Evolutionary conservation across 2,113 vertebrate genomes (phyloP).

Genomic region (Centropristis striata): DNA sequence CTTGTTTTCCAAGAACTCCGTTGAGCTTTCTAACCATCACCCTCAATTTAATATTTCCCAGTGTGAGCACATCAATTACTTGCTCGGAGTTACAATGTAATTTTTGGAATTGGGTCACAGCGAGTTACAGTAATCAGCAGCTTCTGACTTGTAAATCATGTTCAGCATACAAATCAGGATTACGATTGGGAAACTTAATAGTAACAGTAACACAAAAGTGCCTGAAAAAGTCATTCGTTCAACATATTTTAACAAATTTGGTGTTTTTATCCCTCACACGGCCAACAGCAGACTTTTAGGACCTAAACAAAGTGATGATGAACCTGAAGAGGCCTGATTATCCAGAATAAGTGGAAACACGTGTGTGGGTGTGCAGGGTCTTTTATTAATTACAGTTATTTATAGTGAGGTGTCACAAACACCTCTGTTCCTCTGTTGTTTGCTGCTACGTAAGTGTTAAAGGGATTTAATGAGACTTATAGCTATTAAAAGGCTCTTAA

Average conservation of each 20-base stretch:
- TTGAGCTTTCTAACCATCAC: background rate
- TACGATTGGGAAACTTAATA: background rate
- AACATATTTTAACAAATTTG: too few relatives aligned
- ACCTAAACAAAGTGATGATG: too few relatives aligned
- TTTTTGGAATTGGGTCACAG: background rate
- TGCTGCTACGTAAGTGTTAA: slow-evolving; percentile 13
- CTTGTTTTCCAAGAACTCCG: too few relatives aligned
- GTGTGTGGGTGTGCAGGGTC: slow-evolving; percentile 10
- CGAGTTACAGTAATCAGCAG: background rate
- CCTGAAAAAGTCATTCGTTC: background rate
- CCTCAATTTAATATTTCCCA: background rate
- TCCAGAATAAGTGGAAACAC: background rate
- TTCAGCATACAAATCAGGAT: background rate
- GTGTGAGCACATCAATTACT: background rate
- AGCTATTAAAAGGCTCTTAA: slow-evolving; percentile 6
- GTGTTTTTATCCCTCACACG: too few relatives aligned
- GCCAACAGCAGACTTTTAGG: too few relatives aligned
- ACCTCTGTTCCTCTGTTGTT: slow-evolving; percentile 16
- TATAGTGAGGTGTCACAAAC: slow-evolving; percentile 42
- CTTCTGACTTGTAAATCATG: background rate
- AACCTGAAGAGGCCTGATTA: background rate
- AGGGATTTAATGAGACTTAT: slow-evolving; percentile 2
- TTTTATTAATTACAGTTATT: slow-evolving; percentile 51
- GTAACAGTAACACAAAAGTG: background rate
- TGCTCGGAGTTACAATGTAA: background rate